A percentile compares a stretch with the other conserved stretches of the same genome.
Conservation (phyloP, 2,113 vertebrate genomes). For the Chrysochloris asiatica region DNA sequence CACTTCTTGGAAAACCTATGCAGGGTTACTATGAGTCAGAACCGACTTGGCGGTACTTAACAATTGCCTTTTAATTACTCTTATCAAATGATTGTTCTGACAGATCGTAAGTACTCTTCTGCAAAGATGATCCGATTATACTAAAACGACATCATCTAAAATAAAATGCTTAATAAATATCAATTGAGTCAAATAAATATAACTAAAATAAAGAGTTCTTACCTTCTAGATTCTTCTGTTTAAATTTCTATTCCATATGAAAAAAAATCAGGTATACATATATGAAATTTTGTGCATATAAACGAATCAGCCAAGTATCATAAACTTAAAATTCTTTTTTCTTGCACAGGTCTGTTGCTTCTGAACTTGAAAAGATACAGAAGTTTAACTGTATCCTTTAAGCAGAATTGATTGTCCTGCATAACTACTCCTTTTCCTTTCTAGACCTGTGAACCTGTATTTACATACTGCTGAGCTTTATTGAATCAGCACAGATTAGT, state of each 20-base stretch:
- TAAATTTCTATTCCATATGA: constrained; percentile 33
- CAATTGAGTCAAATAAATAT: not conserved
- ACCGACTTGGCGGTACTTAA: too few species aligned
- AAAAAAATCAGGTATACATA: constrained; percentile 3
- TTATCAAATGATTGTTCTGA: too few species aligned
- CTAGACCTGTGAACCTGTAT: constrained; percentile 9
- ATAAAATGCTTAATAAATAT: not conserved
- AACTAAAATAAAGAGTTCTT: constrained; percentile 27
- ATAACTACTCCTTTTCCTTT: constrained; percentile 15
- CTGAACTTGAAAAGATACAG: constrained; percentile 87
- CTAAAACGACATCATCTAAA: not conserved
- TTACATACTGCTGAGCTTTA: not conserved
- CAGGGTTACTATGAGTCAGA: too few species aligned
- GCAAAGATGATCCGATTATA: not conserved
- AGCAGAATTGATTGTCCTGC: not conserved
- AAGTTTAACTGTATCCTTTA: constrained; percentile 89
- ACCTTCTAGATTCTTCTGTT: not conserved
- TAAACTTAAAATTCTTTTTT: constrained; percentile 6
- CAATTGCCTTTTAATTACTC: too few species aligned
- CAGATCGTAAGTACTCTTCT: not conserved
- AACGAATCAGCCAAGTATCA: constrained; percentile 13
- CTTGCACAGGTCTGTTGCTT: constrained; percentile 82
- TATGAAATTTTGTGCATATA: constrained; percentile 47
- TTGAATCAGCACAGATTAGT: not conserved
- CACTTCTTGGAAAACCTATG: too few species aligned